Evolutionary conservation across 2,888 invertebrate genomes (phyloP), one percentile per base, ranked within the genome.

Genomic region (Galerucella calmariensis): DNA sequence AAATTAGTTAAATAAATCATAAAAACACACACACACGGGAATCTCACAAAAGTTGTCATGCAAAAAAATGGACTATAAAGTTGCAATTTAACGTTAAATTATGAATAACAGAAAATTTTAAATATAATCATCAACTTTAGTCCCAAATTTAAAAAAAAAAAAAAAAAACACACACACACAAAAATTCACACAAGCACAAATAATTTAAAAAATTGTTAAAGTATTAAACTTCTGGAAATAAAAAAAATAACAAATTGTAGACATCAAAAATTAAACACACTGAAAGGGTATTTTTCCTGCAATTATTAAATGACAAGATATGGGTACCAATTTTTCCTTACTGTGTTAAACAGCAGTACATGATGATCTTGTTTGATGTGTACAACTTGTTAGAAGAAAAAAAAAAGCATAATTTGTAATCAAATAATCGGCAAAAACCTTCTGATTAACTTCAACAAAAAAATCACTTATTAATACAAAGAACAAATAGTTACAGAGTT

Each of bases 1-100:
- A 84, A 83, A 85, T 84, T 90, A 89, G 85, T 90, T 89, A 88
- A 88, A 87, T 72, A 78, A 74, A 66, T 75, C 46, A 79, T 78
- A 67, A 75, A 80, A 78, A 80, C 66, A 79, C 59, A 72, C 77
- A 76, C 62, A 72, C 77, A 76, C 35, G 4, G 16, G 59, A 58
- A 20, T 67, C n/a, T 71, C 66, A 66, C 51, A 44, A 61, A n/a
- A 27, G 44, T 61, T 69, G 63, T 56, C 78, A 75, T 78, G 78
- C 78, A 72, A 67, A 61, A 65, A 53, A 16, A 44, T 35, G 35
- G 44, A 56, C 16, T 56, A 20, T 6, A n/a, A 10, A 20, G 14
- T 51, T 56, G 2, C 16, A 56, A 56, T 1, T 56, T 56, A 3
- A 51, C n/a, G 14, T 51, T 51, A 2, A 56, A 16, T 56, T 56